Evolutionary conservation across 2,797 vertebrate genomes (phyloP).

Genomic region (Pseudochromis fuscus): DNA sequence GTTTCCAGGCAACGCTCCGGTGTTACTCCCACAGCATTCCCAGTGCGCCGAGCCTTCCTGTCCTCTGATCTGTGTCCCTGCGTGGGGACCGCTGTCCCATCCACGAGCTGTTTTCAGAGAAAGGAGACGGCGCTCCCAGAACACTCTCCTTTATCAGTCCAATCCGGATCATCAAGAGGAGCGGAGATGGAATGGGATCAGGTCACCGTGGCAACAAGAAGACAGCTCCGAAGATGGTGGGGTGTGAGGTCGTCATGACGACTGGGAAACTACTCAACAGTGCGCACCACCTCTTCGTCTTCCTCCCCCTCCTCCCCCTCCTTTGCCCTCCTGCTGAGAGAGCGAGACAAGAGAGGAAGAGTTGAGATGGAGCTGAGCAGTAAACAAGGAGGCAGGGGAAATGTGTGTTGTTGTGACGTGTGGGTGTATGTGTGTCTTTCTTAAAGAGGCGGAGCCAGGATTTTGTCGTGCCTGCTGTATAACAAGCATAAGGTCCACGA

Average conservation of each 20-base stretch:
- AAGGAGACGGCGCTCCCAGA: conserved; percentile 16
- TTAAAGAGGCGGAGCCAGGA: conserved; percentile 51
- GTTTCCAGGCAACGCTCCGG: conserved; percentile 72
- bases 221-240: conserved; percentile 68
- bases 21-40: conserved; percentile 68
- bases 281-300: conserved; percentile 21
- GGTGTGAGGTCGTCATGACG: conserved; percentile 78
- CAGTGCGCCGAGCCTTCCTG: conserved; percentile 21
- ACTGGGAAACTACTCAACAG: conserved; percentile 72
- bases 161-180: conserved; percentile 54
- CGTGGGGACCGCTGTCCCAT: conserved; percentile 36
- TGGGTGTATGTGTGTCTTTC: conserved; percentile 28
- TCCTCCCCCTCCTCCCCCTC: conserved; percentile 17
- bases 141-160: conserved; percentile 29
- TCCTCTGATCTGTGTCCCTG: conserved; percentile 27
- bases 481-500: conserved; percentile 86
- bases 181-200: conserved; percentile 61
- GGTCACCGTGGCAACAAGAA: conserved; percentile 78
- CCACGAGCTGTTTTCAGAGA: conserved; percentile 9
- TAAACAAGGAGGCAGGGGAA: conserved; percentile 49
- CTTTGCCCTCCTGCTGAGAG: conserved; percentile 47
- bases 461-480: conserved; percentile 79
- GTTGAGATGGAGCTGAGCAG: conserved; percentile 54
- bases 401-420: conserved; percentile 15
- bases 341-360: conserved; percentile 49